Base-by-base conservation (phyloP, 2,888 invertebrate species). In the Pteria penguin region DNA sequence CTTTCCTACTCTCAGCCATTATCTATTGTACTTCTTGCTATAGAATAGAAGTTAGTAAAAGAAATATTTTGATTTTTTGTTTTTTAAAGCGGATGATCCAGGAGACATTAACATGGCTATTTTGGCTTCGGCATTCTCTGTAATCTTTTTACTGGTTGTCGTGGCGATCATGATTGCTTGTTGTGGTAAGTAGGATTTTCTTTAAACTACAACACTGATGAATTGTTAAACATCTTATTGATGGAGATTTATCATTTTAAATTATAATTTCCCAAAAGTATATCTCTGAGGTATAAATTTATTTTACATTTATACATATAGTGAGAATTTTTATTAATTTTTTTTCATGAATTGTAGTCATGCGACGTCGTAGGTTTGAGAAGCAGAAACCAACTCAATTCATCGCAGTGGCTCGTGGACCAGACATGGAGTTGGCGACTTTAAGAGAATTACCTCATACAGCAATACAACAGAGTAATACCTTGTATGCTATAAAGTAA, bases 381-480 rank as follows among this genome's bases (percentile, higher is more conserved):
- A 86, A 88, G 74, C 84, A 81, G 66, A 88, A 87, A 77, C 79
- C 81, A 8, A 78, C 75, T 2, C 83, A 86, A 58, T 86, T 88
- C 70, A 76, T 85, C 2, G 82, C 82, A 0, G 83, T 86, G 14
- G 66, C 84, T 5, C 81, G 86, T 18, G 88, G 86, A 4, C 89
- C 89, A 4, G 97, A 97, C 88, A 94, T 96, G 0, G 98, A 98
- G 90, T 93, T 98, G 68, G 97, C 97, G 0, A 96, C 96, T 0
- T 93, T 98, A 70, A 94, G 97, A 75, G 96, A 97, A 88, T 94
- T 97, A 27, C 97, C 97, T 0, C 93, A 94, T 29, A 92, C 94
- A 73, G 94, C 95, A 22, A 94, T 96, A 63, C 96, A 97, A 89
- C 96, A 96, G 75, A 95, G 95, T 22, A 97, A 97, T 89, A 95